Conservation (phyloP, 2,113 vertebrate genomes). For the Cephalophus harveyi region DNA sequence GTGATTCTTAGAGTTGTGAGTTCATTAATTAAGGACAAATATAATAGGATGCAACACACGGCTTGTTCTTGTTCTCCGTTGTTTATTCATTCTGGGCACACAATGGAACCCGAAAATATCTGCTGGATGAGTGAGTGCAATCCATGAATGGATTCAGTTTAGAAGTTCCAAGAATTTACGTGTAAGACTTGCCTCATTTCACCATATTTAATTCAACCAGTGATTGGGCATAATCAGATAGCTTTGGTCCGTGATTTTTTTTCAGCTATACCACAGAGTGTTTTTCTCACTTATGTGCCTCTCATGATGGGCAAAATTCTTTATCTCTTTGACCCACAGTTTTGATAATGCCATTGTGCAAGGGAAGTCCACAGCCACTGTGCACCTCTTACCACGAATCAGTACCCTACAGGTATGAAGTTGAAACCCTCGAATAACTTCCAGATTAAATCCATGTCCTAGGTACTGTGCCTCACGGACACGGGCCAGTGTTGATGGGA, state of each 20-base stretch:
- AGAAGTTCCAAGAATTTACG: background rate
- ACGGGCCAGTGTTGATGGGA: background rate
- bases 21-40: background rate
- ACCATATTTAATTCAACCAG: background rate
- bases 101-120: background rate
- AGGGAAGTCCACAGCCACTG: background rate
- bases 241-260: background rate
- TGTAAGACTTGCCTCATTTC: background rate
- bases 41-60: rapidly evolving
- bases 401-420: background rate
- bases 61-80: background rate
- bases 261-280: background rate
- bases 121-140: background rate
- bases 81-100: background rate
- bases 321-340: background rate
- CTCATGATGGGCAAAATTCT: background rate
- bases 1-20: background rate
- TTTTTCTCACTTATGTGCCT: background rate
- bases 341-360: background rate
- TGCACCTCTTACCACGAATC: background rate
- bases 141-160: background rate
- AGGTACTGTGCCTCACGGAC: background rate
- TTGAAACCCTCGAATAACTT: background rate
- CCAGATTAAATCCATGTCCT: background rate
- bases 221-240: background rate